A percentile compares a stretch with the other conserved stretches of the same genome.
Conservation (phyloP, 2,113 vertebrate genomes). For the Jacana jacana region DNA sequence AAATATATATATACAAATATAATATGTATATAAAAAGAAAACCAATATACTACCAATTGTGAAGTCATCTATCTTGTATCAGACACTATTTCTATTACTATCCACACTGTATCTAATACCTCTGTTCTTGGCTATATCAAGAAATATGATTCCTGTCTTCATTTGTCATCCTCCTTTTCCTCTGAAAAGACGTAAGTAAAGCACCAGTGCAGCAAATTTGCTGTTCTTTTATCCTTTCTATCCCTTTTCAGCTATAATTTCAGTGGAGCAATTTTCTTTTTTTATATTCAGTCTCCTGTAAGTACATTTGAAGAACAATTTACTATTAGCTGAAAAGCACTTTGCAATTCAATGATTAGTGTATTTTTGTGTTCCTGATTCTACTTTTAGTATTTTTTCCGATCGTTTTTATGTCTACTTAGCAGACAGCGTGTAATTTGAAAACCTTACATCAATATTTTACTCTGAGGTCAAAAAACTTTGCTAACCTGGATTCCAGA, state of each 20-base stretch:
- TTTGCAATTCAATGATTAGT: background rate
- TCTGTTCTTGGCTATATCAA: background rate
- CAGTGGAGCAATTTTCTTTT: background rate
- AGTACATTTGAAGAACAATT: slow-evolving; percentile 10
- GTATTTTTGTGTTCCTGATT: background rate
- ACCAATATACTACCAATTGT: background rate
- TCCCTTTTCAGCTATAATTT: background rate
- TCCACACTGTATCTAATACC: background rate
- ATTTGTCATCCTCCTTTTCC: background rate
- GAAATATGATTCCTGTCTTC: background rate
- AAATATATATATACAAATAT: background rate
- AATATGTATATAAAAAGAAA: background rate
- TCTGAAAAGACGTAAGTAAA: slow-evolving; percentile 7
- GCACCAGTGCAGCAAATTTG: slow-evolving; percentile 5
- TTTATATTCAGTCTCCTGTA: background rate
- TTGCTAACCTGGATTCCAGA: background rate
- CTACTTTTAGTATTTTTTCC: background rate
- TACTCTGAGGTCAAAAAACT: background rate
- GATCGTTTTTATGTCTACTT: background rate
- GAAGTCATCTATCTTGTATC: background rate
- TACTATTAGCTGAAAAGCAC: background rate
- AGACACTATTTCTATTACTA: background rate
- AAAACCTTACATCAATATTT: background rate
- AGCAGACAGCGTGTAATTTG: background rate
- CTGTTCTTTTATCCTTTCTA: background rate